These are phyloP conservation scores for Drosophila grimshawi DNA, from an alignment of 1,140 invertebrate genomes.

Conservation along the genomic window DNA sequence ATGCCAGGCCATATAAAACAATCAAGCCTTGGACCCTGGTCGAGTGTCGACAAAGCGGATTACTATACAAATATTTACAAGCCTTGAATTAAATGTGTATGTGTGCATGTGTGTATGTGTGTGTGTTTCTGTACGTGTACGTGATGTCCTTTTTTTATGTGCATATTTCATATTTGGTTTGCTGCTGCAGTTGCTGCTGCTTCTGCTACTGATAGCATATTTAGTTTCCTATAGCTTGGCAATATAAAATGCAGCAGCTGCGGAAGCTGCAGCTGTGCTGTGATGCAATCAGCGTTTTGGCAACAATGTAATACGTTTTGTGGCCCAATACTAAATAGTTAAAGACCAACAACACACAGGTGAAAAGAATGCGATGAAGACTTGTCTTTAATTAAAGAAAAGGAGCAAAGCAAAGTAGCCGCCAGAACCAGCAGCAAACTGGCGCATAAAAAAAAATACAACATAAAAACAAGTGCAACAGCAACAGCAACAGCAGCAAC, in stretches of 20 bases:
- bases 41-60: slow-evolving; percentile 71
- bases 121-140: slow-evolving; percentile 13
- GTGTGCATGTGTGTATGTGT: slow-evolving; percentile 5
- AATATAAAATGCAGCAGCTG: slow-evolving; percentile 21
- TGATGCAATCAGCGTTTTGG: slow-evolving; percentile 37
- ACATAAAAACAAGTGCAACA: slow-evolving; percentile 48
- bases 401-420: slow-evolving; percentile 50
- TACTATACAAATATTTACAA: slow-evolving; percentile 76
- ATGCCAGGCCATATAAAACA: slow-evolving; percentile 23
- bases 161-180: slow-evolving; percentile 41
- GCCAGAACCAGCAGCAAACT: slow-evolving; percentile 16
- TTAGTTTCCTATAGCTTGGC: slow-evolving; percentile 35
- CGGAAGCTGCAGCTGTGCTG: slow-evolving; percentile 5
- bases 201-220: slow-evolving; percentile 35
- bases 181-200: slow-evolving; percentile 12
- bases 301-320: slow-evolving; percentile 55
- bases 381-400: slow-evolving; percentile 80
- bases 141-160: slow-evolving; percentile 39
- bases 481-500: slow-evolving; percentile 43
- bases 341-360: slow-evolving; percentile 41
- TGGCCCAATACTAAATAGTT: slow-evolving; percentile 45
- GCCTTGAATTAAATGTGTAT: slow-evolving; percentile 47
- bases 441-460: slow-evolving; percentile 57
- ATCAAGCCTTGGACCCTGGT: slow-evolving; percentile 9
- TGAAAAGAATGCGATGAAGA: slow-evolving; percentile 75